Evolutionary conservation across 2,888 invertebrate genomes (phyloP).

Genomic region (Euclidia mi): DNA sequence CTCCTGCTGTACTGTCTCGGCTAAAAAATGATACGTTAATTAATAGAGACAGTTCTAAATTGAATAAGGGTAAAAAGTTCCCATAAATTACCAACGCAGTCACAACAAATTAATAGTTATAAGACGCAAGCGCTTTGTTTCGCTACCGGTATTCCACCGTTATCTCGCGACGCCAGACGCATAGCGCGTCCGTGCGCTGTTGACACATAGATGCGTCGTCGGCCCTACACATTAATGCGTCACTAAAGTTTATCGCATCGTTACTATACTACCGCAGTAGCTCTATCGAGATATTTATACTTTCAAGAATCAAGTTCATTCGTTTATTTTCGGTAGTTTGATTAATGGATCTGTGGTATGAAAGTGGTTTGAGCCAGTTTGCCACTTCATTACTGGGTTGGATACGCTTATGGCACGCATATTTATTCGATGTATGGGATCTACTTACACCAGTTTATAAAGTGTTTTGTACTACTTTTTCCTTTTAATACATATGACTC

Average conservation of each 20-base stretch:
- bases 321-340: neutral
- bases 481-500: no score
- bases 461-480: no score
- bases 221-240: constrained; percentile 4
- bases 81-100: neutral
- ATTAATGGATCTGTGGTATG: neutral
- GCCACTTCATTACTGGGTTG: no score
- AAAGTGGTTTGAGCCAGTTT: no score
- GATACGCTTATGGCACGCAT: no score
- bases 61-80: no score
- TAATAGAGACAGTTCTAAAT: no score
- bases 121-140: neutral
- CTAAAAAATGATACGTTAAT: no score
- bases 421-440: no score
- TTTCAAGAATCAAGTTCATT: neutral
- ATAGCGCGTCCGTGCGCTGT: neutral
- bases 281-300: neutral
- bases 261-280: neutral
- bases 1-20: no score
- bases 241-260: neutral
- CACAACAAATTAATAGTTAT: neutral
- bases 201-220: constrained; percentile 15
- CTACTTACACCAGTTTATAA: no score
- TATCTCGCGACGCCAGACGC: constrained; percentile 7
- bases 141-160: constrained; percentile 4